Evolutionary conservation across 2,113 vertebrate genomes (phyloP).

Genomic region (Corvus moneduloides): DNA sequence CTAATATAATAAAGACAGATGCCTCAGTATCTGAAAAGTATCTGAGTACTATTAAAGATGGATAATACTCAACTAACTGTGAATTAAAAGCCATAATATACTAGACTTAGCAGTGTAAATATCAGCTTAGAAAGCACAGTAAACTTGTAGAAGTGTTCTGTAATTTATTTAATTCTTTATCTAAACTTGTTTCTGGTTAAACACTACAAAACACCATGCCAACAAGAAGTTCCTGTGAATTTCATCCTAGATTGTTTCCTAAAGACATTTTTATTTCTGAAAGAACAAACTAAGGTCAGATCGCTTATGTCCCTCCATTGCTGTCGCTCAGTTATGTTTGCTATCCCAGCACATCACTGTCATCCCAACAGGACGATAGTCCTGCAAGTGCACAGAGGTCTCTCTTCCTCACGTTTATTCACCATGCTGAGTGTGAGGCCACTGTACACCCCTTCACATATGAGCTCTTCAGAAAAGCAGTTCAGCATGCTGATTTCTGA

Average conservation of each 20-base stretch:
- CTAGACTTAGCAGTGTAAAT: background rate
- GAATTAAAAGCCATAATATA: background rate
- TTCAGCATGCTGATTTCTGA: background rate
- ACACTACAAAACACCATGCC: background rate
- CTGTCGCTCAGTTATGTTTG: background rate
- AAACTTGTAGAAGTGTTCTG: background rate
- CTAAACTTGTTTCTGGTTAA: background rate
- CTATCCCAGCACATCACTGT: background rate
- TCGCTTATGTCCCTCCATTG: background rate
- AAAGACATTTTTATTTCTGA: background rate
- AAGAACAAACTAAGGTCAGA: background rate
- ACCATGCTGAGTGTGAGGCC: background rate
- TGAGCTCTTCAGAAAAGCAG: background rate
- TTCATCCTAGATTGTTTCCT: background rate
- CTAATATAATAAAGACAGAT: background rate
- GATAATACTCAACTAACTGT: background rate
- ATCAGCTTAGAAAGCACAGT: background rate
- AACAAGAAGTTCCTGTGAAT: background rate
- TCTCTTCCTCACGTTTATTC: background rate
- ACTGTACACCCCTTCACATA: fast-evolving
- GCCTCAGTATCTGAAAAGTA: background rate
- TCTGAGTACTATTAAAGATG: background rate
- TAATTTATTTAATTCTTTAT: background rate
- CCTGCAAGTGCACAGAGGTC: background rate
- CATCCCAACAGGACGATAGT: background rate